These are phyloP conservation scores for Nyctalus aviator DNA, from an alignment of 2,797 vertebrate species.

Conservation along the genomic window DNA sequence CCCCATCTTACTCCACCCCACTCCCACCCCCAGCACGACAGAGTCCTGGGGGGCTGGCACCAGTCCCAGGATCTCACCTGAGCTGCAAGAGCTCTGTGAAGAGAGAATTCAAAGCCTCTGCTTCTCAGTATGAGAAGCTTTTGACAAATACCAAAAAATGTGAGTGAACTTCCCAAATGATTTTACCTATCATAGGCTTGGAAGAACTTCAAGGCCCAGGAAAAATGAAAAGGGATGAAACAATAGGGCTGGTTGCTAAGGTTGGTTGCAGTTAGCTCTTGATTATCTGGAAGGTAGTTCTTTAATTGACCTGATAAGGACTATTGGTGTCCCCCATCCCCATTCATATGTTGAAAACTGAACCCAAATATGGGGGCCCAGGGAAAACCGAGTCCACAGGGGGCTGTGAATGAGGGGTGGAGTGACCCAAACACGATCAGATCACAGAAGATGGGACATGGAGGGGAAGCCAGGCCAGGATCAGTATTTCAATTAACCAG, in stretches of 20 bases:
- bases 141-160: background rate
- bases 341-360: background rate
- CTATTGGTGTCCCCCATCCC: background rate
- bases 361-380: background rate
- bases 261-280: background rate
- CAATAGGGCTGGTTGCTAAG: background rate
- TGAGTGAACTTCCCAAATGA: background rate
- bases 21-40: fast-evolving
- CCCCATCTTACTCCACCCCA: background rate
- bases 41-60: fast-evolving
- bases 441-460: background rate
- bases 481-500: background rate
- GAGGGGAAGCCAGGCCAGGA: background rate
- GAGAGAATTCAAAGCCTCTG: background rate
- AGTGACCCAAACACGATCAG: background rate
- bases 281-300: background rate
- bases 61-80: background rate
- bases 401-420: background rate
- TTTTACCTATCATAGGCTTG: too few relatives aligned
- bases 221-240: background rate
- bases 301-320: background rate
- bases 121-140: background rate
- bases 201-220: background rate
- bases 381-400: background rate
- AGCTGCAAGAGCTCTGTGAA: background rate